Base-by-base conservation (phyloP, 2,797 vertebrate species). In the Simalia tracyae region DNA sequence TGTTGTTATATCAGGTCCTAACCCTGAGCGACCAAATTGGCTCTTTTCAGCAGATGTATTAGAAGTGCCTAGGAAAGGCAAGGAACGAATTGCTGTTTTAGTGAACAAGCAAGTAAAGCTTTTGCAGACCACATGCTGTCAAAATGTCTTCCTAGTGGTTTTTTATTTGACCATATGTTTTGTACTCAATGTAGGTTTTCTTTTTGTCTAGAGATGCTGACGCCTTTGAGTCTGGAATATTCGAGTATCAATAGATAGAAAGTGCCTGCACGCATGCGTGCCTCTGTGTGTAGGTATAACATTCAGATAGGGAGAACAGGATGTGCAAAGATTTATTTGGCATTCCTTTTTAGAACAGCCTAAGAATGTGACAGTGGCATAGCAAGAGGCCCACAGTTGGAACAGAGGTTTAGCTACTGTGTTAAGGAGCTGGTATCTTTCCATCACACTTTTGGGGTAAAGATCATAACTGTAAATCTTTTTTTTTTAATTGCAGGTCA, bases 121-220 rank as follows among this genome's bases (percentile, higher is more conserved):
- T 89, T 94, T 91, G 86, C 87, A 91, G 93, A 92, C 93, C 92
- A 60, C 86, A 92, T 91, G 94, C 92, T 94, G 93, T 87, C 64
- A 91, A 93, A 93, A 31, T 59, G 85, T 90, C 88, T 86, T 93
- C 91, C 17, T 84, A 86, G 84, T 54, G 87, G 76, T 1, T 60
- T 92, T 94, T 93, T 57, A 92, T 93, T 84, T 93, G 86, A 54
- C 95, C 95, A 93, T 96, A 95, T 96, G 94, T 95, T 96, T 96
- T 93, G 60, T 54, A 88, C 46, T n/a, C 56, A 87, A 11, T 26
- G 57, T 19, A 46, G 4, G 0, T 66, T 90, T 46, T 88, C 54
- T 81, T 14, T 26, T 26, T 5, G 14, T 50, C 72, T 81, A 22
- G 84, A 31, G 26, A 42, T 50, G 17, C 81, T 90, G 89, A 90